Evolutionary conservation across 1,140 invertebrate genomes (phyloP), one percentile per base, ranked within the genome.

Genomic region (Ruditapes philippinarum): DNA sequence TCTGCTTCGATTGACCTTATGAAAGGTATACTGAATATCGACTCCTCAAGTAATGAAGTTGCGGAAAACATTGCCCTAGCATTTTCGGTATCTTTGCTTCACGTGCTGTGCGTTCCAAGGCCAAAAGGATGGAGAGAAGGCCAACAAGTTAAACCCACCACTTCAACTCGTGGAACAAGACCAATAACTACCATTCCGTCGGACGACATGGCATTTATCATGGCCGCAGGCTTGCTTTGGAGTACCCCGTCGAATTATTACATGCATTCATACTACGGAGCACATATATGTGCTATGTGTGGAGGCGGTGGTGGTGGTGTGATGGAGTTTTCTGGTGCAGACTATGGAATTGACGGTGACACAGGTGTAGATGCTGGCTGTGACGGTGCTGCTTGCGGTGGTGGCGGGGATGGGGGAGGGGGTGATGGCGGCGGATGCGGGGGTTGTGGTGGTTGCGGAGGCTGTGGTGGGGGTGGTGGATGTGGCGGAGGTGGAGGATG

Each of bases 31-130:
- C 38, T 84, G 22, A n/a, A 12, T 0, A 84, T 84, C 22, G 31
- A 84, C 31, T 22, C 60, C 12, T 9, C 70, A 25, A 25, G 1
- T 36, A 70, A 89, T 54, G 91, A 92, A 45, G 89, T 93, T 0
- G 90, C 78, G 19, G 90, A 93, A 87, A 91, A 91, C 40, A 60
- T 93, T 22, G 90, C 85, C 25, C 19, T 93, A 3, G 91, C 92
- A 17, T 92, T 93, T 76, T 89, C 85, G 22, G 87, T 91, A n/a
- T 89, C 91, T 17, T 82, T 93, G 7, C 76, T 93, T 1, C 89
- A 92, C 62, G 90, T 92, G 14, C 86, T 92, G 17, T 92, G 89
- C 42, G 87, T 92, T 70, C 91, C 91, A 42, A 79, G 83, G 11
- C 86, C 86, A 2, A 60, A 60, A 28, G 82, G 49, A 19, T 83